Conservation (phyloP, 2,113 vertebrate species). For the Gobio gobio region DNA sequence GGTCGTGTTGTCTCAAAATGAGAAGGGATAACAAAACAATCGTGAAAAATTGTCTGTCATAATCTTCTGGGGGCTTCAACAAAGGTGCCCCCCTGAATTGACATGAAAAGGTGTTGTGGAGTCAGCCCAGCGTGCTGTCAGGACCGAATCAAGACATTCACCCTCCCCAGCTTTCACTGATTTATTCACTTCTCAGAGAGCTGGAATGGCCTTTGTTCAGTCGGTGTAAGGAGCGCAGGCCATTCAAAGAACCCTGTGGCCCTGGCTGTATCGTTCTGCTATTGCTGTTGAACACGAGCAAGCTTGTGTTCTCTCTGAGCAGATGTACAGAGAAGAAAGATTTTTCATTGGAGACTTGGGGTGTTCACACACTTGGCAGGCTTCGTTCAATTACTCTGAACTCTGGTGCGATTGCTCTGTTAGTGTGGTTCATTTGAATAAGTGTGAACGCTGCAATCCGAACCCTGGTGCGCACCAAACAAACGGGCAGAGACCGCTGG, state of each 20-base stretch:
- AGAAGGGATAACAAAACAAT: conserved; percentile 67
- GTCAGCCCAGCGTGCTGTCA: conserved; percentile 65
- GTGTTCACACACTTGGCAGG: too few relatives aligned
- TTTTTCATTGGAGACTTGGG: neutral
- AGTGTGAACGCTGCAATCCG: too few relatives aligned
- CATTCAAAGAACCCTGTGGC: conserved; percentile 12
- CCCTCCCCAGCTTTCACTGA: conserved; percentile 45
- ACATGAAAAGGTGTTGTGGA: conserved; percentile 64
- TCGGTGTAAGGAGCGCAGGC: conserved; percentile 19
- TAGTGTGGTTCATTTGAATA: too few relatives aligned
- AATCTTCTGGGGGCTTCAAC: conserved; percentile 63
- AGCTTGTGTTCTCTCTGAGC: neutral
- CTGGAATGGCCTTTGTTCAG: conserved; percentile 36
- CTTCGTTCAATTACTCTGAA: too few relatives aligned
- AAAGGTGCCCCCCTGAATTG: conserved; percentile 62
- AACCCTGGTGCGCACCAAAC: too few relatives aligned
- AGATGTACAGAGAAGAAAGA: neutral
- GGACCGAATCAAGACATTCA: conserved; percentile 72
- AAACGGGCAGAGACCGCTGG: too few relatives aligned
- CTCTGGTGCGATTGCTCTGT: too few relatives aligned
- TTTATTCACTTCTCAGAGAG: conserved; percentile 40
- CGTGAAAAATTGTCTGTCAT: conserved; percentile 63
- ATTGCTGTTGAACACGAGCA: too few relatives aligned
- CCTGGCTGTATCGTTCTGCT: neutral
- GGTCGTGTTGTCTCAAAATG: conserved; percentile 65